Conservation (phyloP, 2,888 invertebrate genomes). For the Machimus atricapillus region DNA sequence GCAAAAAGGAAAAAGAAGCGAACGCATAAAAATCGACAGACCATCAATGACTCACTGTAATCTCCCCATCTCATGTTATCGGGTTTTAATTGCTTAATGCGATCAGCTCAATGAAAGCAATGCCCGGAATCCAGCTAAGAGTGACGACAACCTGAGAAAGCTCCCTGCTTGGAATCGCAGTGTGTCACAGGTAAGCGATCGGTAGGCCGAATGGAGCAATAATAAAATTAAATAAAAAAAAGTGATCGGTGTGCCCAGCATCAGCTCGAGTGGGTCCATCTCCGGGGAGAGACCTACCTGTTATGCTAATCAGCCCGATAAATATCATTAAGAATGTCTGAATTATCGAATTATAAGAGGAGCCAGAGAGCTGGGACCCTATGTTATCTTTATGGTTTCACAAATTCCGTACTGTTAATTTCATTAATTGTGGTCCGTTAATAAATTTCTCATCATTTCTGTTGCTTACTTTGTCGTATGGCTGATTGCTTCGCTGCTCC, state of each 20-base stretch:
- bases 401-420: constrained; percentile 46
- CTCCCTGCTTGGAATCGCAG: constrained; percentile 11
- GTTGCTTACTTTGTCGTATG: constrained; percentile 2
- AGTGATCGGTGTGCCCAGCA: not conserved
- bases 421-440: constrained; percentile 44
- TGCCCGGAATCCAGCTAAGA: constrained; percentile 23
- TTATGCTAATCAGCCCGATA: constrained; percentile 45
- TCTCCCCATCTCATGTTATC: constrained; percentile 41
- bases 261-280: constrained; percentile 2
- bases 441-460: constrained; percentile 37
- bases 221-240: not conserved
- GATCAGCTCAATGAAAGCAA: constrained; percentile 42
- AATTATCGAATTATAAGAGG: constrained; percentile 45
- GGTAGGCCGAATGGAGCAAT: not conserved
- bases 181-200: constrained; percentile 13
- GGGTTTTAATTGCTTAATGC: constrained; percentile 47
- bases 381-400: constrained; percentile 47
- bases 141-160: constrained; percentile 35
- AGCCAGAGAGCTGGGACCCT: constrained; percentile 38
- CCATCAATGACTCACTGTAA: constrained; percentile 38
- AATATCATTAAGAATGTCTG: constrained; percentile 46
- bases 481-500: not conserved
- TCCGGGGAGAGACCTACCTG: constrained; percentile 28
- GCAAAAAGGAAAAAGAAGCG: not conserved
- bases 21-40: constrained; percentile 24